Conservation (phyloP, 2,888 invertebrate species). For the Tolmerus cingulatus region DNA sequence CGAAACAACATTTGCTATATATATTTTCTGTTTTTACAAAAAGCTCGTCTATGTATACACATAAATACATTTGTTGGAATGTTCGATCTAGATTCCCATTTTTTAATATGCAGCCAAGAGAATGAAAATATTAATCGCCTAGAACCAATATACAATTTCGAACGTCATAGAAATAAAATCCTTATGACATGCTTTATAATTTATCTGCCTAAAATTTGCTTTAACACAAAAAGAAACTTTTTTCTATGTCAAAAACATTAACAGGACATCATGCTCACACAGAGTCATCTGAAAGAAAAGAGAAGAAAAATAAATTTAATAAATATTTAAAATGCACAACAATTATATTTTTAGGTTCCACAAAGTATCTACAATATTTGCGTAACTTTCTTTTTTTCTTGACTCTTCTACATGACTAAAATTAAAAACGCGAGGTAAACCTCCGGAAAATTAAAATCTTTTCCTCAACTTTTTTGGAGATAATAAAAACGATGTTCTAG, state of each 20-base stretch:
- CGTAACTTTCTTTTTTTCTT: too few relatives aligned
- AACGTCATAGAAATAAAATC: not conserved
- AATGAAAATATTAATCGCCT: not conserved
- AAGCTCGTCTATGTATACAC: not conserved
- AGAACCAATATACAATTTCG: not conserved
- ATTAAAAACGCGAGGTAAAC: too few relatives aligned
- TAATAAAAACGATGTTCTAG: too few relatives aligned
- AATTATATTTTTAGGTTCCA: too few relatives aligned
- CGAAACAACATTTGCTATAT: not conserved
- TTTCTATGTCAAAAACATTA: constrained; percentile 26
- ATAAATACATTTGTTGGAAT: not conserved
- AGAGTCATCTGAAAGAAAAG: constrained; percentile 50
- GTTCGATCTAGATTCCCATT: not conserved
- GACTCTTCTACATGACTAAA: too few relatives aligned
- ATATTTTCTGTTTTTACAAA: not conserved
- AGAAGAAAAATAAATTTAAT: not conserved
- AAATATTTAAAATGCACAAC: not conserved
- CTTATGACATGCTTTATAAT: not conserved
- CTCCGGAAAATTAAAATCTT: too few relatives aligned
- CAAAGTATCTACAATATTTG: too few relatives aligned
- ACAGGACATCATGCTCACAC: constrained; percentile 46
- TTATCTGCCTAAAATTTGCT: not conserved
- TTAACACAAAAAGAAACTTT: not conserved
- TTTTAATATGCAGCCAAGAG: not conserved
- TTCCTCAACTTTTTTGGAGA: too few relatives aligned